Base-by-base conservation (phyloP, 2,113 vertebrate species). In the Lampris megalopsis region DNA sequence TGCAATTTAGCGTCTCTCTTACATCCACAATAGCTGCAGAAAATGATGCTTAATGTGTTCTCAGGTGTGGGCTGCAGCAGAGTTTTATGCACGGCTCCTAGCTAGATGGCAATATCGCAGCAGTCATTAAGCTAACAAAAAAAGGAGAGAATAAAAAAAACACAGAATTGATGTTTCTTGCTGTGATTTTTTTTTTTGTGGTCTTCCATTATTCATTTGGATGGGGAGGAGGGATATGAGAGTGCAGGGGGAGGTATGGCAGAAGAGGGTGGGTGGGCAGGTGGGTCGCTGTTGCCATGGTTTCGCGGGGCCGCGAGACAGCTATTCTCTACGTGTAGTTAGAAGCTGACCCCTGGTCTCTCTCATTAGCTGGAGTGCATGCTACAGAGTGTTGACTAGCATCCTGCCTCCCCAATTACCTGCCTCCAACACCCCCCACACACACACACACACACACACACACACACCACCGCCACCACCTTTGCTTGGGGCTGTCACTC, bases 291-390 rank as follows among this genome's bases (percentile, higher is more conserved):
- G 92, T 94, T 93, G 89, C 93, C 88, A 94, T 94, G 92, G 93
- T 92, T 93, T 91, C 88, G 37, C 74, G 85, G 89, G 86, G 83
- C 73, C 88, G 37, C 74, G 85, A 89, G 86, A 84, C 73, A 81
- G 90, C 87, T 90, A 93, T 94, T 93, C 93, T 92, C 89, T 88
- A 73, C 88, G 87, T 91, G 91, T 92, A 87, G 90, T 90, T 90
- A 89, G 80, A 89, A 54, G 72, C 89, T 92, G 92, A 91, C 89
- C 92, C 82, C 75, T 84, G 88, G 89, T 63, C 87, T 92, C 91
- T 84, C 91, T 94, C 92, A 93, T 94, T 93, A 94, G 88, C 77
- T 89, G 91, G 84, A 93, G 89, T 90, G 90, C 86, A 89, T 75
- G 85, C 89, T 61, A 69, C 82, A 61, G 87, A 88, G 84, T 90